Conservation (phyloP, 2,113 vertebrate genomes). For the Cyprinodon tularosa region DNA sequence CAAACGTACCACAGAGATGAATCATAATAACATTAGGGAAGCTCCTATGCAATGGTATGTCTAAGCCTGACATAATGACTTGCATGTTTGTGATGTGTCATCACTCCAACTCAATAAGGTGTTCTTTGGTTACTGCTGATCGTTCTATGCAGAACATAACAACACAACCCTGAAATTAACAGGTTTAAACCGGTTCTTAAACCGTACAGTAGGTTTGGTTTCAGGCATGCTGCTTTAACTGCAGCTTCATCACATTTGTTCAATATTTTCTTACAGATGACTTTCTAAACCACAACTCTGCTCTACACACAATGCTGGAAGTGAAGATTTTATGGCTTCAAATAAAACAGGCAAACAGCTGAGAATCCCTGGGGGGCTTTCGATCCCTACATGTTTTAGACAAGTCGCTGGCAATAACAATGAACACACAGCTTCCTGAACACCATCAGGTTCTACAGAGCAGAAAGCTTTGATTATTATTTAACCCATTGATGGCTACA, state of each 20-base stretch:
- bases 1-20: slow-evolving; percentile 21
- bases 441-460: too few relatives aligned
- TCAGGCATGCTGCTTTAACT: neutral
- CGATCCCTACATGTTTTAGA: too few relatives aligned
- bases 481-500: too few relatives aligned
- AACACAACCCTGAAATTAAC: neutral
- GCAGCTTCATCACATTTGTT: too few relatives aligned
- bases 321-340: too few relatives aligned
- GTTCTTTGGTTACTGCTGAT: neutral
- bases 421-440: too few relatives aligned
- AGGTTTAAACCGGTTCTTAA: neutral
- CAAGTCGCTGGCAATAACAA: too few relatives aligned
- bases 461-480: too few relatives aligned
- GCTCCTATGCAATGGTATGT: neutral
- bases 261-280: neutral
- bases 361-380: too few relatives aligned
- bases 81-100: neutral
- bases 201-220: neutral
- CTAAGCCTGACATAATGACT: neutral
- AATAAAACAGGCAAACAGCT: too few relatives aligned
- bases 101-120: neutral
- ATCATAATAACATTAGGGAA: neutral
- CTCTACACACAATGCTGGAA: too few relatives aligned
- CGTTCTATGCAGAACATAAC: neutral
- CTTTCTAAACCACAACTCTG: too few relatives aligned